Base-by-base conservation (phyloP, 2,888 invertebrate species). In the Drosophila tripunctata region DNA sequence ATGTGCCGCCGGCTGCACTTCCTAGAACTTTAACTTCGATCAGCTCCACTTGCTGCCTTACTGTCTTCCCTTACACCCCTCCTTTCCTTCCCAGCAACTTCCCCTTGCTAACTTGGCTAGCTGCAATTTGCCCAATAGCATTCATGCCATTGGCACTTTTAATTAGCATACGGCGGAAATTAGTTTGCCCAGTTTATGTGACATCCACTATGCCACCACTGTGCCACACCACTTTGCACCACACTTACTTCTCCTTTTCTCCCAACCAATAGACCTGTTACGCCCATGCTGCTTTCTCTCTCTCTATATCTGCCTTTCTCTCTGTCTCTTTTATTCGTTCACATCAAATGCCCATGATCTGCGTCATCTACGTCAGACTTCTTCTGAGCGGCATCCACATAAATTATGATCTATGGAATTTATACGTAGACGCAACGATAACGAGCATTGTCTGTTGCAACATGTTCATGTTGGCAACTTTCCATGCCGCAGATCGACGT, bases 101-200 rank as follows among this genome's bases (percentile, higher is more conserved):
- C n/a, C 14, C 30, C 51, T 45, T 35, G 35, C 14, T 0, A 12
- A 14, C 41, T 54, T 33, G 27, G 22, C 35, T 38, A 7, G 36
- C 36, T 52, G 75, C 87, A 81, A 87, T 81, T 81, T 87, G 87
- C 72, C 75, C 84, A 63, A 21, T 54, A 63, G 67, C 72, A 57
- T 60, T 27, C 60, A 61, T 47, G 75, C 85, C 72, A 43, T 52
- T 71, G 68, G 81, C 82, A 75, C 65, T 81, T 84, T 81, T 81
- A 87, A 81, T 87, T 81, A 81, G 87, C 87, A 87, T 84, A 55
- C 65, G 52, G 60, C 68, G 87, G 84, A 81, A 87, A 84, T 86
- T 87, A 77, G 78, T 74, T 65, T 60, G 52, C 54, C 60, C 22
- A 64, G 43, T 67, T 77, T 76, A 73, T 72, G 77, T 60, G 73